Evolutionary conservation across 2,888 invertebrate species (phyloP).

Genomic region (Zygaena filipendulae): DNA sequence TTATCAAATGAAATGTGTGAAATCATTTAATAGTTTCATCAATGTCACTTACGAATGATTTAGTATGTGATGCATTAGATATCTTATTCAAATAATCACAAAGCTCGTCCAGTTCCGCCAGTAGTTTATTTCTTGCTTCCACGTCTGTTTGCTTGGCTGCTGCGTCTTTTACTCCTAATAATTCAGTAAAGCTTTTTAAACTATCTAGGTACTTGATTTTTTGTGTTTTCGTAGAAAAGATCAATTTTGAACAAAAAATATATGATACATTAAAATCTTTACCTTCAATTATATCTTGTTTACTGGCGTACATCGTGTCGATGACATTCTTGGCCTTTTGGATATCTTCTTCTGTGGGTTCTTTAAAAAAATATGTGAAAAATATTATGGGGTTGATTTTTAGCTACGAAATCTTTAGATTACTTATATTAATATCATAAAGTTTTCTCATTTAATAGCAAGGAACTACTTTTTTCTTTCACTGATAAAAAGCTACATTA

Average conservation of each 20-base stretch:
- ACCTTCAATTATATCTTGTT: slow-evolving; percentile 33
- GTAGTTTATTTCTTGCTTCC: slow-evolving; percentile 31
- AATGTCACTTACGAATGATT: not conserved
- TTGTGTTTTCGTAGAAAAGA: too few relatives aligned
- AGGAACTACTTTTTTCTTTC: too few relatives aligned
- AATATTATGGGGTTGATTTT: too few relatives aligned
- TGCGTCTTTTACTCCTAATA: slow-evolving; percentile 32
- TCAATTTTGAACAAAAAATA: too few relatives aligned
- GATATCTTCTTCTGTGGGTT: slow-evolving; percentile 67
- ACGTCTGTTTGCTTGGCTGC: slow-evolving; percentile 29
- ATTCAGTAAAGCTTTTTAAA: too few relatives aligned
- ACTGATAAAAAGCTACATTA: too few relatives aligned
- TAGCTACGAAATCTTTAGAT: too few relatives aligned
- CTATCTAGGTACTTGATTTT: too few relatives aligned
- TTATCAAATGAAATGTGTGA: too few relatives aligned
- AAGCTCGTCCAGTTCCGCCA: slow-evolving; percentile 38
- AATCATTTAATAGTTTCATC: slow-evolving; percentile 25
- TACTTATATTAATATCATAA: too few relatives aligned
- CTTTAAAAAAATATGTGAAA: slow-evolving; percentile 29
- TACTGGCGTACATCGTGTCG: slow-evolving; percentile 26
- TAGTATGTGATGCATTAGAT: too few relatives aligned
- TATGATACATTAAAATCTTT: slow-evolving; percentile 6
- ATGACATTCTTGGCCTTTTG: slow-evolving; percentile 25
- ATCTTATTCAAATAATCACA: slow-evolving; percentile 20
- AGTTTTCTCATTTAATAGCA: too few relatives aligned